Base-by-base conservation (phyloP, 2,888 invertebrate species). In the Synanthedon vespiformis region DNA sequence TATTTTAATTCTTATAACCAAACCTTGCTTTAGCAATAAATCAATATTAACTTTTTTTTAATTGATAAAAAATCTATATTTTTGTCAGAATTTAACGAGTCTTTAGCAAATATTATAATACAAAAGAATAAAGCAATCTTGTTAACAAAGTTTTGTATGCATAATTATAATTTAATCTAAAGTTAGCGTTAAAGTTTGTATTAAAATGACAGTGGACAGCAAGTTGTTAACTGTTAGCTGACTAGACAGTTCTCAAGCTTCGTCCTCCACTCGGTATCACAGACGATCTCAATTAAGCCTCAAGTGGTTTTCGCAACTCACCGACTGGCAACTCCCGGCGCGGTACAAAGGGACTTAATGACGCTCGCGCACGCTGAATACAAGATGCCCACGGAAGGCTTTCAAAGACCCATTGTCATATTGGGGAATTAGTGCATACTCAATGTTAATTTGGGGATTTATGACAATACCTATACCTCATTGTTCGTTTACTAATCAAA, bases 341-440 rank as follows among this genome's bases (percentile, higher is more conserved):
- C 56, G 63, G 58, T 67, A 80, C 77, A 80, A 81, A 80, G 75
- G 72, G 69, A 77, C 70, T 75, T 81, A 83, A 82, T 79, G 80
- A 80, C 68, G 70, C 71, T 67, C 60, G 67, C 68, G 66, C 67
- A 72, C 70, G 53, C 63, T 76, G 78, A 80, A 79, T 78, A 76
- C 72, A 67, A 67, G 74, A 74, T 75, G 65, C 66, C 61, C 59
- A 57, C 62, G 67, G 72, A 74, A 74, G 65, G 65, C 67, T 75
- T 76, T 74, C 65, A 71, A 75, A 70, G 63, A 73, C 71, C 41
- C 16, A 48, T 44, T 44, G 44, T 44, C 13, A 44, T 44, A 44
- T 44, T 64, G 64, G 70, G 60, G 68, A 68, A 71, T 70, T 65
- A 68, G 62, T 55, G 58, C 61, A 61, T 58, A 55, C 61, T 61